phyloP scores from a whole-genome alignment of 2,888 invertebrate species.

The Autographa pulchrina region DNA sequence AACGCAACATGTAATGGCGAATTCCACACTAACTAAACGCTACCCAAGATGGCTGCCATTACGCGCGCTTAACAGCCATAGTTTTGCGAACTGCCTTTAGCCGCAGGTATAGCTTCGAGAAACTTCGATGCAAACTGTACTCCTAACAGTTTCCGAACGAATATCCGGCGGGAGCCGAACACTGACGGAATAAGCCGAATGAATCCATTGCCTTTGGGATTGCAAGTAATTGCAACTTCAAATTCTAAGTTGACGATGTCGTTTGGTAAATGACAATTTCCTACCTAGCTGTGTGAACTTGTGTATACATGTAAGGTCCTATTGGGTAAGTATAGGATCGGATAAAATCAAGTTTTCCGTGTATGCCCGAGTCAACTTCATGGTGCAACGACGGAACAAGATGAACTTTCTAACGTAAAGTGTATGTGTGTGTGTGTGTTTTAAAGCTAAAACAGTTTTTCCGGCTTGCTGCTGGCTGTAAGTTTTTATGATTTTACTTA shows the following conservation, averaged over 20 bases:
- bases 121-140: conserved; percentile 13
- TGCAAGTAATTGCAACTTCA: conserved; percentile 20
- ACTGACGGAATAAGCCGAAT: conserved; percentile 8
- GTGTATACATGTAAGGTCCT: no score
- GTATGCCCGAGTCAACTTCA: no score
- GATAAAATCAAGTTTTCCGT: no score
- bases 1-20: not conserved
- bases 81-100: not conserved
- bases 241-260: conserved; percentile 26
- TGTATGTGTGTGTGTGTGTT: no score
- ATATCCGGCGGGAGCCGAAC: conserved; percentile 27
- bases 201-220: conserved; percentile 9
- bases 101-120: conserved; percentile 6
- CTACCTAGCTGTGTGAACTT: no score
- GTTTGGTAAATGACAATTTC: conserved; percentile 3
- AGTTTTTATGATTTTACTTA: no score
- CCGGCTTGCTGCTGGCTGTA: no score
- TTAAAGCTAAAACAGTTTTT: no score
- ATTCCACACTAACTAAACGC: not conserved
- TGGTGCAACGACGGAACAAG: no score
- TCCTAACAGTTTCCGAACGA: conserved; percentile 28
- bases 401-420: no score
- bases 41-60: not conserved
- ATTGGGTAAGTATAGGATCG: no score
- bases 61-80: not conserved